Base-by-base conservation (phyloP, 2,888 invertebrate genomes). In the Tupiocoris notatus region DNA sequence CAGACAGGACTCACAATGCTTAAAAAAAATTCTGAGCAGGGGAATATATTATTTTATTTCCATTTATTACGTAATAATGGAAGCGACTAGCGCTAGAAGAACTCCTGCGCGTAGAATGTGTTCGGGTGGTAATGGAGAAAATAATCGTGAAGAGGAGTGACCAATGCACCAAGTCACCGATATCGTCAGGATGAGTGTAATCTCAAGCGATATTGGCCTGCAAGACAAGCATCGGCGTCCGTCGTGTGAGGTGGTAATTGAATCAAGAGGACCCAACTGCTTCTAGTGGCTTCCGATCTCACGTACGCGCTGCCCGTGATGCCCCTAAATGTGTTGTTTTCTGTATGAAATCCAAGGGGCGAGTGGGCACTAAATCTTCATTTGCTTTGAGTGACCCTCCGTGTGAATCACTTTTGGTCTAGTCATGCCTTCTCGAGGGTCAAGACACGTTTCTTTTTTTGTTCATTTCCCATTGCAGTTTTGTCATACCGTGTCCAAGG, bases 331-430 rank as follows among this genome's bases (percentile, higher is more conserved):
- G 74, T 68, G 77, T 65, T 74, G 77, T 74, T 77, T 75, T 39
- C 39, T 39, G 65, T 77, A 77, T 77, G 75, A 77, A 77, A 77
- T 68, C 67, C 21, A 61, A 23, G 76, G 71, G 71, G 16, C 71
- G 59, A 71, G 24, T 56, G 24, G 75, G 23, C 75, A 23, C 57
- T 77, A 77, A 61, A 77, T 77, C 77, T 77, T 67, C 22, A 77
- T 77, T 77, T 77, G 63, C 68, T 39, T 39, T 92, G 91, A 87
- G 57, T 67, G 39, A 54, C 39, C 67, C 67, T 54, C 56, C 57
- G 67, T 22, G 67, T 67, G 67, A 67, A 67, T 67, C 67, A 67
- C 67, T 67, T 57, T 67, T 54, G 67, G 57, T 18, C 67, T 54
- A 67, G 67, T 67, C 67, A 67, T 57, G 39, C 67, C 57, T 17